A percentile compares a stretch with the other conserved stretches of the same genome.
Evolutionary conservation across 2,113 vertebrate species (phyloP).

Genomic region (Muntiacus reevesi): DNA sequence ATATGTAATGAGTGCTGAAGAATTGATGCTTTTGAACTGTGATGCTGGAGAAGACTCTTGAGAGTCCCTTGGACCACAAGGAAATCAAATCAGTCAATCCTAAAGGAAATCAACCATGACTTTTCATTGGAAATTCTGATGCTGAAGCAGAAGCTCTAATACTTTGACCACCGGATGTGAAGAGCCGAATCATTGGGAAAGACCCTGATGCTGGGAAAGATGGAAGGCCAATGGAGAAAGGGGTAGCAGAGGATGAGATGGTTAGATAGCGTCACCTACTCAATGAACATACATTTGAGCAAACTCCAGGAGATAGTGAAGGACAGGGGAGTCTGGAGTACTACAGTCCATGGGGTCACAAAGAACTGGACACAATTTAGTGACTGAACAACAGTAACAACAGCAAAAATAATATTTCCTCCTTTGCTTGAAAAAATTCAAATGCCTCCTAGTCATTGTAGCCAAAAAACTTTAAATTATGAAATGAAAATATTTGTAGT

Average conservation of each 20-base stretch:
- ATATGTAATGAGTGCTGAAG: not conserved
- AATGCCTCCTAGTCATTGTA: not conserved
- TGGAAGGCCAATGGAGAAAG: not conserved
- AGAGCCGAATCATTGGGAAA: not conserved
- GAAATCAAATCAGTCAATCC: not conserved
- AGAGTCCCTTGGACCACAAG: not conserved
- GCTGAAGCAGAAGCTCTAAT: not conserved
- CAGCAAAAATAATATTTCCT: not conserved
- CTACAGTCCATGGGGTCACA: not conserved
- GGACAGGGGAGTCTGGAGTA: not conserved
- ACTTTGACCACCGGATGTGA: not conserved
- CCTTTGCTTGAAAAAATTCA: not conserved
- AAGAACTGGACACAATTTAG: not conserved
- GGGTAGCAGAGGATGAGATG: not conserved
- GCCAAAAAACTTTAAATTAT: not conserved
- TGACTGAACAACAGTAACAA: not conserved
- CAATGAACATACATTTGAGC: not conserved
- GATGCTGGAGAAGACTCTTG: not conserved
- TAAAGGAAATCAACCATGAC: not conserved
- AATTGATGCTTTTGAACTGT: not conserved
- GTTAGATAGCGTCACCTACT: not conserved
- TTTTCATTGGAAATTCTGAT: not conserved
- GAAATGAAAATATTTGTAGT: not conserved
- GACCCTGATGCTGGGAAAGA: not conserved
- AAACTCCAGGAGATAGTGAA: not conserved